Evolutionary conservation across 92 coral and sea anemone genomes (phyloP).

Genomic region (Isaurus tuberculatus): DNA sequence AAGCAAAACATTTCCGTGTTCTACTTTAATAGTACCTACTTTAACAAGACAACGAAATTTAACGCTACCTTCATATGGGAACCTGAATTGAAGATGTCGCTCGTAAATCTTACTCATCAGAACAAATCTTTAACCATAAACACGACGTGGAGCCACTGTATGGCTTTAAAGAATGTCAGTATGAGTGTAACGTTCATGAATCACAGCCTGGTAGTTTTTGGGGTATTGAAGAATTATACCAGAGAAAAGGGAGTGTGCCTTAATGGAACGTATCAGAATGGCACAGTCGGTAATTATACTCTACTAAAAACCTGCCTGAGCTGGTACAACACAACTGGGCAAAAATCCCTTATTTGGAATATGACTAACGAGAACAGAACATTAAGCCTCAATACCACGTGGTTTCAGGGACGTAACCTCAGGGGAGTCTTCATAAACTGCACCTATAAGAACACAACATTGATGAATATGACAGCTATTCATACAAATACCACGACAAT

Average conservation of each 20-base stretch:
- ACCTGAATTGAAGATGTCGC: constrained; percentile 47
- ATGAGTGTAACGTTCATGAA: constrained; percentile 68
- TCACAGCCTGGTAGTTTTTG: constrained; percentile 62
- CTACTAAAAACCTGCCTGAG: constrained; percentile 62
- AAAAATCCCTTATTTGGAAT: constrained; percentile 64
- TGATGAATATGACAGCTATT: constrained; percentile 61
- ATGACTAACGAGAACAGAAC: constrained; percentile 65
- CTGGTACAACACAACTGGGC: constrained; percentile 57
- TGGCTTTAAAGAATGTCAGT: constrained; percentile 54
- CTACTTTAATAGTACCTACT: constrained; percentile 52
- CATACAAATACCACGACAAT: constrained; percentile 59
- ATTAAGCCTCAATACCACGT: constrained; percentile 61
- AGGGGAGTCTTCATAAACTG: constrained; percentile 65
- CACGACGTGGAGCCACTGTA: constrained; percentile 60
- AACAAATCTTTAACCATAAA: constrained; percentile 62
- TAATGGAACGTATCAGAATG: constrained; percentile 69
- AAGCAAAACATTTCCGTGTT: constrained; percentile 51
- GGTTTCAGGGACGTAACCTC: constrained; percentile 56
- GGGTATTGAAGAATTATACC: constrained; percentile 59
- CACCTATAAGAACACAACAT: constrained; percentile 61
- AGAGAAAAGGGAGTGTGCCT: constrained; percentile 66
- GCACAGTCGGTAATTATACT: constrained; percentile 59
- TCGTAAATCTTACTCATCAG: constrained; percentile 64
- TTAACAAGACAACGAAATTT: constrained; percentile 58
- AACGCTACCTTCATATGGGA: constrained; percentile 53